phyloP scores from a whole-genome alignment of 2,797 vertebrate species.

The Erpetoichthys calabaricus region DNA sequence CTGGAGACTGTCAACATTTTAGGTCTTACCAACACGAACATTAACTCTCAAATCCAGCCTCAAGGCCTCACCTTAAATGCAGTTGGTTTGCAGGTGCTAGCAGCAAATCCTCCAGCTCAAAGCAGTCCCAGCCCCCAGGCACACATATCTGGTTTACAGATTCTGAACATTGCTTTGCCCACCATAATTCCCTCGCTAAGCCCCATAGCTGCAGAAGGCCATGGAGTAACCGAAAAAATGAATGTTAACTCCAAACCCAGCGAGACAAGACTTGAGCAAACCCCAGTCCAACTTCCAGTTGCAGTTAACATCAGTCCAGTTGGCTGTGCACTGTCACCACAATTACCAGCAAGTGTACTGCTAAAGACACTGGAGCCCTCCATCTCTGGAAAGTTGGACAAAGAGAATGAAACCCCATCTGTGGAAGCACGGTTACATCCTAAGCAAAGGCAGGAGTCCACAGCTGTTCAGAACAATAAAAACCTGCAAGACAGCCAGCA shows the following conservation, averaged over 20 bases:
- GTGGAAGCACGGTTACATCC: constrained; percentile 15
- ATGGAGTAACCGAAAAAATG: constrained; percentile 18
- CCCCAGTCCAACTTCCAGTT: neutral
- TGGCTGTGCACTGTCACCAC: constrained; percentile 23
- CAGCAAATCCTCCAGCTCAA: constrained; percentile 54
- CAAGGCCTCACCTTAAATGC: constrained; percentile 77
- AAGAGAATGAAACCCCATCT: constrained; percentile 15
- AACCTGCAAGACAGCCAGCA: constrained; percentile 16
- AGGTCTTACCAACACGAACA: constrained; percentile 59
- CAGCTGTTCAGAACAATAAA: constrained; percentile 15
- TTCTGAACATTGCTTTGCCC: constrained; percentile 82
- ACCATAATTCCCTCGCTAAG: constrained; percentile 73
- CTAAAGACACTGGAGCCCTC: constrained; percentile 6
- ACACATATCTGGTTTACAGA: constrained; percentile 73
- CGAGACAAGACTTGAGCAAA: constrained; percentile 15
- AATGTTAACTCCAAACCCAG: constrained; percentile 15
- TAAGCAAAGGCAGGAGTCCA: constrained; percentile 23
- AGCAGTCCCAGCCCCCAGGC: constrained; percentile 50
- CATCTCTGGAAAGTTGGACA: constrained; percentile 4
- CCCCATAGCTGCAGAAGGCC: constrained; percentile 37
- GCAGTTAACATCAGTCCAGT: neutral
- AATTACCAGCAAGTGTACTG: constrained; percentile 17
- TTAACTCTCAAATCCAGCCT: constrained; percentile 53
- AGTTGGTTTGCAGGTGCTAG: constrained; percentile 77
- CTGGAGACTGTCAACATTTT: constrained; percentile 75